Percentiles rank a stretch among this genome's conserved stretches.
These are phyloP conservation scores for Clupea harengus DNA, from an alignment of 2,113 vertebrate genomes.

Conservation along the genomic window DNA sequence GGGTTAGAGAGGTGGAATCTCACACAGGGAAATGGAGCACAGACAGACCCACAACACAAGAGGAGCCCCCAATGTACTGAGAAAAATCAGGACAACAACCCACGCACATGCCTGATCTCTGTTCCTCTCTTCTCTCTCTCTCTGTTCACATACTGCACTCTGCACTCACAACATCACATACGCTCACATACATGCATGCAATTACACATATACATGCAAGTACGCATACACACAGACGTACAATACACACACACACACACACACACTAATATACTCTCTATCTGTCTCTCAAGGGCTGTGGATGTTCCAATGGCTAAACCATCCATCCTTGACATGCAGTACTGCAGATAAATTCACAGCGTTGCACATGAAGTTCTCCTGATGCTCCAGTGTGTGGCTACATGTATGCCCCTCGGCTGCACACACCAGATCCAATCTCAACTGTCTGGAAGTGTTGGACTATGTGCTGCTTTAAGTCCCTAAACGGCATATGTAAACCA, in stretches of 20 bases:
- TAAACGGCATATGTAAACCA: not conserved
- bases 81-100: conserved; percentile 60
- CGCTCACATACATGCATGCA: not conserved
- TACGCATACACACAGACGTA: not conserved
- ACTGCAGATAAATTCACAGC: not conserved
- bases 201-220: not conserved
- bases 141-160: not conserved
- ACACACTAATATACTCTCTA: too few relatives aligned
- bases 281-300: not conserved
- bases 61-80: conserved; percentile 78
- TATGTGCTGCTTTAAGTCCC: not conserved
- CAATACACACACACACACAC: not conserved
- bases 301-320: not conserved
- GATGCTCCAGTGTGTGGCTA: not conserved
- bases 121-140: not conserved
- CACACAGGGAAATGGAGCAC: conserved; percentile 59
- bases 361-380: not conserved
- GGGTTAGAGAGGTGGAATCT: conserved; percentile 47
- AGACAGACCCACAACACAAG: conserved; percentile 66
- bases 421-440: not conserved
- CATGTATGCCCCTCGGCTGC: not conserved
- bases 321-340: not conserved
- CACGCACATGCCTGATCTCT: not conserved
- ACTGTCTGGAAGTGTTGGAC: not conserved
- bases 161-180: not conserved